A percentile compares a stretch with the other conserved stretches of the same genome.
Evolutionary conservation across 2,113 vertebrate genomes (phyloP).

Genomic region (Phocoena phocoena): DNA sequence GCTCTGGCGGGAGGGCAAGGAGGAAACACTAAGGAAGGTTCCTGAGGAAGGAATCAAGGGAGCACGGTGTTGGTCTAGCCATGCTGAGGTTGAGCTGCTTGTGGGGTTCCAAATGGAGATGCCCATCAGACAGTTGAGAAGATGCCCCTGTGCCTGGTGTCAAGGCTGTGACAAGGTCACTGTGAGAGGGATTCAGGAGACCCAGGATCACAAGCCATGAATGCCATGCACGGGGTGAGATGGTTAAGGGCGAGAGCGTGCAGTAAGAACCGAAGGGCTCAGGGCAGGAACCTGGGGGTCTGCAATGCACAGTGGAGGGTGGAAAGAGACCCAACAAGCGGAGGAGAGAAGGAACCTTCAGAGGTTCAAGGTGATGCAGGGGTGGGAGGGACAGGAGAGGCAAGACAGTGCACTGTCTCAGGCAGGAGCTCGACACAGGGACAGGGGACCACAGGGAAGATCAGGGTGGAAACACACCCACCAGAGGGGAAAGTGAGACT

Average conservation of each 20-base stretch:
- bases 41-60: not conserved
- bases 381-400: fast-evolving
- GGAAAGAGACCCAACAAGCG: not conserved
- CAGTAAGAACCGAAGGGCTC: not conserved
- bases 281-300: fast-evolving
- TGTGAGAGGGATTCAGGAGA: not conserved
- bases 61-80: not conserved
- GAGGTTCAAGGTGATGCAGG: not conserved
- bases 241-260: no score
- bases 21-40: no score
- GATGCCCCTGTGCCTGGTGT: not conserved
- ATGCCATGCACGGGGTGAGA: not conserved
- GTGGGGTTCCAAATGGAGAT: no score
- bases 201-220: fast-evolving
- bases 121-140: not conserved
- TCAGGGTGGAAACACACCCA: fast-evolving
- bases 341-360: not conserved
- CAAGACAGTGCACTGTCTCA: not conserved
- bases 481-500: not conserved
- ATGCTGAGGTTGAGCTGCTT: not conserved
- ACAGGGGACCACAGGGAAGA: not conserved
- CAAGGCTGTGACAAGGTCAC: not conserved
- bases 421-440: not conserved
- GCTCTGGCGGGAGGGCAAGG: not conserved
- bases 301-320: no score